Base-by-base conservation (phyloP, 2,888 invertebrate species). In the Calameuta filiformis region DNA sequence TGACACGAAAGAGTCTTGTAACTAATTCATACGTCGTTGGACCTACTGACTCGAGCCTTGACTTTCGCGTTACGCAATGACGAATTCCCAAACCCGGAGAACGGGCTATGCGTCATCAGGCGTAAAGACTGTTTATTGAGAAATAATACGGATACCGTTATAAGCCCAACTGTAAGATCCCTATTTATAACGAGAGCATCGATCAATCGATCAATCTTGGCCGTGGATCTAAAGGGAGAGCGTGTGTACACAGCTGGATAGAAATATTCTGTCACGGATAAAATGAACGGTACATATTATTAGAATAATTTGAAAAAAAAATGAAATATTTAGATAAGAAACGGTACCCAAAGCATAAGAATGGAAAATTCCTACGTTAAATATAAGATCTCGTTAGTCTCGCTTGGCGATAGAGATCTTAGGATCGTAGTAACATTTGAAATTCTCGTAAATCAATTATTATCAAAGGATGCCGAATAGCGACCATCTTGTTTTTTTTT, bases 51-150 rank as follows among this genome's bases (percentile, higher is more conserved):
- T 68, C 69, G 78, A 80, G 77, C 82, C 83, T 83, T 83, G 81
- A 82, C 82, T 83, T 82, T 82, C 75, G 40, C 73, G 73, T 83
- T 82, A 81, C 79, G 79, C 79, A 83, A 82, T 80, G 40, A n/a
- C 37, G 78, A 76, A 78, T 81, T 79, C 81, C 23, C 75, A 82
- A 83, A 83, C 80, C 73, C 76, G 79, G 79, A 81, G 83, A 81
- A 81, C 83, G 77, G 79, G 77, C 40, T 74, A 77, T 80, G 76
- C 83, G 83, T 82, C 82, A 82, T 69, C 79, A 76, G 75, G 73
- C 78, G 76, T 80, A 81, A 30, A 77, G 35, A 76, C 56, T 56
- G 23, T 56, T 56, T 56, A 56, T 56, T 56, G 40, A 56, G 56
- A 56, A 56, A 56, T 56, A 56, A 6, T 56, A 56, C 23, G 56